A percentile compares a stretch with the other conserved stretches of the same genome.
Evolutionary conservation across 2,113 vertebrate species (phyloP).

Genomic region (Poicephalus gulielmi): DNA sequence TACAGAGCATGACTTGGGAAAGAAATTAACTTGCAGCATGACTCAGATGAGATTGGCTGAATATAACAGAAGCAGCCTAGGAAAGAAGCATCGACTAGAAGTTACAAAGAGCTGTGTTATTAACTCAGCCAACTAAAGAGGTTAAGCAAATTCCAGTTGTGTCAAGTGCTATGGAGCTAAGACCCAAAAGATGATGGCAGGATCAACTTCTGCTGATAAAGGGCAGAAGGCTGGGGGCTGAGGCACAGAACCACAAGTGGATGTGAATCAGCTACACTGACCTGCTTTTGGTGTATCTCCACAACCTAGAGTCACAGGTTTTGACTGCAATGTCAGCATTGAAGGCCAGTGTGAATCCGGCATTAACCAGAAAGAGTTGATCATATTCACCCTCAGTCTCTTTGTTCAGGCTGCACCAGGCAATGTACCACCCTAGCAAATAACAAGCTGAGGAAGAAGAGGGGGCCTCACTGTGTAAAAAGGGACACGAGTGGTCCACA

Average conservation of each 20-base stretch:
- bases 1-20: not conserved
- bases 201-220: not conserved
- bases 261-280: accelerated
- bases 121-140: not conserved
- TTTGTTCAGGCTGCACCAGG: not conserved
- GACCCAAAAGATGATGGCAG: not conserved
- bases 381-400: not conserved
- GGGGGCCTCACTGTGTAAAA: accelerated
- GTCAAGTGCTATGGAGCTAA: not conserved
- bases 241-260: not conserved
- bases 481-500: too few relatives aligned
- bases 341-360: not conserved
- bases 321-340: not conserved
- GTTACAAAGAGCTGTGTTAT: not conserved
- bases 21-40: not conserved
- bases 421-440: not conserved
- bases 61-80: not conserved
- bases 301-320: not conserved
- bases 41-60: not conserved
- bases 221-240: not conserved
- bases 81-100: not conserved
- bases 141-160: not conserved
- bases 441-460: not conserved
- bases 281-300: not conserved
- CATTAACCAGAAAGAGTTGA: not conserved